A percentile compares a stretch with the other conserved stretches of the same genome.
Evolutionary conservation across 2,113 vertebrate species (phyloP).

Genomic region (Danionella cerebrum): DNA sequence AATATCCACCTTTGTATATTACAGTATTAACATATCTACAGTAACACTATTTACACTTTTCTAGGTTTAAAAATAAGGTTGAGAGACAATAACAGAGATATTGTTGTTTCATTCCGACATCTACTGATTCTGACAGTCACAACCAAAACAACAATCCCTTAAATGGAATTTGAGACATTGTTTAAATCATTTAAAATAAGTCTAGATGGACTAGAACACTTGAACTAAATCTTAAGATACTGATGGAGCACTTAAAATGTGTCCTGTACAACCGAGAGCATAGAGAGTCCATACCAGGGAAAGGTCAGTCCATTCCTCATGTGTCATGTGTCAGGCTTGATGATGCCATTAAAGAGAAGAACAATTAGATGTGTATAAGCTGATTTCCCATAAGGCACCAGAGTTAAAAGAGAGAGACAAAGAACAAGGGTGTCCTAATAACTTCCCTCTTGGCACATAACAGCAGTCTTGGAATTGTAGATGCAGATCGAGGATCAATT

Average conservation of each 20-base stretch:
- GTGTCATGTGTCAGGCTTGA: conserved; percentile 4
- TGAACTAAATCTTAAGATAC: neutral
- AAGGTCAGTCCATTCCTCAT: conserved; percentile 21
- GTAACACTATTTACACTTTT: no score
- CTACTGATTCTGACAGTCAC: no score
- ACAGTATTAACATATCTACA: no score
- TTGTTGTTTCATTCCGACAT: no score
- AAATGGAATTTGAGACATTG: no score
- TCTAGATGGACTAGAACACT: neutral
- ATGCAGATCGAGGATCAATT: neutral
- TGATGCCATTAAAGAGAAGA: conserved; percentile 28
- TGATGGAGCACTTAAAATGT: neutral
- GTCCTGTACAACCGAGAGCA: neutral
- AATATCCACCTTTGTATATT: no score
- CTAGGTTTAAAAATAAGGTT: no score
- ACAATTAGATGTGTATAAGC: conserved; percentile 25
- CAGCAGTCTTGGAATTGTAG: neutral
- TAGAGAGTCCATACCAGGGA: neutral
- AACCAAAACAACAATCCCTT: no score
- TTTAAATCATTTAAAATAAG: neutral
- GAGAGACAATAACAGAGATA: no score
- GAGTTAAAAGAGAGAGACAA: neutral
- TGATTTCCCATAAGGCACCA: conserved; percentile 15
- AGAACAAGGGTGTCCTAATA: conserved; percentile 4
- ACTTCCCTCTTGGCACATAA: neutral